Evolutionary conservation across 2,797 vertebrate species (phyloP).

Genomic region (Takifugu rubripes): DNA sequence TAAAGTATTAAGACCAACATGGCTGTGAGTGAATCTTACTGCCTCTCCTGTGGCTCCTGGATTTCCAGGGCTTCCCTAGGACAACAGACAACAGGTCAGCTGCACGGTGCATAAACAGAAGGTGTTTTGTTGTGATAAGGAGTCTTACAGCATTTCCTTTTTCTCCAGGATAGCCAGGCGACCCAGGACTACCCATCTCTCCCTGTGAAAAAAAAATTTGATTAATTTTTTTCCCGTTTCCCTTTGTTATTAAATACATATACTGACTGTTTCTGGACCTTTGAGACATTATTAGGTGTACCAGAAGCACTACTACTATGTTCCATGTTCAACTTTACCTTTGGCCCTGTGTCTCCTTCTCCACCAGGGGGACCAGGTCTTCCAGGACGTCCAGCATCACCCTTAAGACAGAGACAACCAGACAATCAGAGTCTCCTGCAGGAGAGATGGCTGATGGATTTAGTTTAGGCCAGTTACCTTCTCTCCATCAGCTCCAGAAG

Average conservation of each 20-base stretch:
- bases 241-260: too few species aligned
- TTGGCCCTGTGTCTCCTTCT: slow-evolving; percentile 80
- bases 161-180: slow-evolving; percentile 79
- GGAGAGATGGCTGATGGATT: not conserved
- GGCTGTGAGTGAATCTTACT: slow-evolving; percentile 67
- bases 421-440: slow-evolving; percentile 1
- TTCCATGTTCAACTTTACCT: slow-evolving; percentile 64
- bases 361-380: slow-evolving; percentile 80
- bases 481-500: slow-evolving; percentile 77
- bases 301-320: too few species aligned
- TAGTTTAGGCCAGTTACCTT: slow-evolving; percentile 74
- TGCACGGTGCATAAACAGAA: not conserved
- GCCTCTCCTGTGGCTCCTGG: slow-evolving; percentile 81
- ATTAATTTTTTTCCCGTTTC: too few species aligned
- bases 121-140: not conserved
- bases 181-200: slow-evolving; percentile 81
- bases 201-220: slow-evolving; percentile 49
- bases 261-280: too few species aligned
- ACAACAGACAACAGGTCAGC: slow-evolving; percentile 36
- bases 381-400: slow-evolving; percentile 88
- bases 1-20: not conserved
- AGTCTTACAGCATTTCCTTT: slow-evolving; percentile 78
- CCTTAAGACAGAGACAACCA: slow-evolving; percentile 72
- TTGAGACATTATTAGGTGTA: too few species aligned
- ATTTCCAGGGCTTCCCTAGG: slow-evolving; percentile 72